phyloP scores from a whole-genome alignment of 2,113 vertebrate species.

The Sula dactylatra region DNA sequence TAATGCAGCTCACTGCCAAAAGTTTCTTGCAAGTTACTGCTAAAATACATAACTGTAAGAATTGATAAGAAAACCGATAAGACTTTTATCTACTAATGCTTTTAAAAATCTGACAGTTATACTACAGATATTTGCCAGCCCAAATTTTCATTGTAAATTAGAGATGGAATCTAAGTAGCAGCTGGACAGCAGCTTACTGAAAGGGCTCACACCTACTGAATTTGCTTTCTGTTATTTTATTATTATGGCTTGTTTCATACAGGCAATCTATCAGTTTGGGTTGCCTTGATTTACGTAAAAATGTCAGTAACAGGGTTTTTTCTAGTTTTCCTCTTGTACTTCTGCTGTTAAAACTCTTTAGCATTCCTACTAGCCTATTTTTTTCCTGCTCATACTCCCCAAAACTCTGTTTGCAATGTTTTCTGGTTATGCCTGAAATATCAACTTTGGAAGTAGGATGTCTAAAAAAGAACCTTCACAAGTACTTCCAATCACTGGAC shows the following conservation, averaged over 20 bases:
- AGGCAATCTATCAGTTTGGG: neutral
- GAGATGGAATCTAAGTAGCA: neutral
- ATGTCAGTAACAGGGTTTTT: accelerated
- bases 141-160: neutral
- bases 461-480: neutral
- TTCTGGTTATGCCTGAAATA: neutral
- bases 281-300: neutral
- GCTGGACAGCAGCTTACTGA: neutral
- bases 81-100: neutral
- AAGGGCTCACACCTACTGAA: neutral
- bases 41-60: neutral
- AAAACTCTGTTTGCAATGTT: neutral
- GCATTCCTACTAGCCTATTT: neutral
- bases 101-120: neutral
- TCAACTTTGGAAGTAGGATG: neutral
- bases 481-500: neutral
- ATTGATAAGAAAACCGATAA: no score
- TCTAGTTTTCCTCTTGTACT: neutral
- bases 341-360: neutral
- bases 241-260: neutral
- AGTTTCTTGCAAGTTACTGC: neutral
- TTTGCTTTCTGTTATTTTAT: neutral
- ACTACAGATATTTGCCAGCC: neutral
- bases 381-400: neutral
- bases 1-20: neutral